phyloP scores from a whole-genome alignment of 2,888 invertebrate species.

The Apamea epomidion region DNA sequence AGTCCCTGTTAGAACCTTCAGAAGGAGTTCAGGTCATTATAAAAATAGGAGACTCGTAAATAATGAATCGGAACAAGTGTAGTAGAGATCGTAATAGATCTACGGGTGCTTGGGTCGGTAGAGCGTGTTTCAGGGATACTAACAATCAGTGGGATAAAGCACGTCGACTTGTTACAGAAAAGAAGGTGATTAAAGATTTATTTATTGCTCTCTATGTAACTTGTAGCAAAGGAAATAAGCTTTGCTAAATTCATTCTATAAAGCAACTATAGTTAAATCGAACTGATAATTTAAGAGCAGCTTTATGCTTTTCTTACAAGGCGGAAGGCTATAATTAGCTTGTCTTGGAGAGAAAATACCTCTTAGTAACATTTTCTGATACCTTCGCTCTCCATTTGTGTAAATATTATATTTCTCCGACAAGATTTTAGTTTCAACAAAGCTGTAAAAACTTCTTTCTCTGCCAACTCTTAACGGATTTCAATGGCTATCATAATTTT shows the following conservation, averaged over 20 bases:
- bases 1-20: conserved; percentile 6
- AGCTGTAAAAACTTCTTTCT: conserved; percentile 25
- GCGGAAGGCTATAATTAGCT: background rate
- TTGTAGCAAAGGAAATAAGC: no score
- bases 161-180: no score
- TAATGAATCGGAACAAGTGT: conserved; percentile 45
- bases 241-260: background rate
- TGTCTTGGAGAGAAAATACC: no score
- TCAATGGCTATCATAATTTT: conserved; percentile 35
- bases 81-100: conserved; percentile 23
- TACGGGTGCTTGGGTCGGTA: background rate
- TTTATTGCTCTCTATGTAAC: background rate
- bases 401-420: conserved; percentile 21
- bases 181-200: background rate
- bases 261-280: background rate
- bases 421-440: conserved; percentile 13
- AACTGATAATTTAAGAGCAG: no score
- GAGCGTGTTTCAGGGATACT: background rate
- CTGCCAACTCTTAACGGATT: conserved; percentile 45
- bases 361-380: background rate
- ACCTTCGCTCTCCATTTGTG: conserved; percentile 3
- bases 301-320: background rate
- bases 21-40: conserved; percentile 15
- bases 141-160: background rate
- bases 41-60: conserved; percentile 39